Base-by-base conservation (phyloP, 1,140 invertebrate genomes). In the Tachypleus tridentatus region DNA sequence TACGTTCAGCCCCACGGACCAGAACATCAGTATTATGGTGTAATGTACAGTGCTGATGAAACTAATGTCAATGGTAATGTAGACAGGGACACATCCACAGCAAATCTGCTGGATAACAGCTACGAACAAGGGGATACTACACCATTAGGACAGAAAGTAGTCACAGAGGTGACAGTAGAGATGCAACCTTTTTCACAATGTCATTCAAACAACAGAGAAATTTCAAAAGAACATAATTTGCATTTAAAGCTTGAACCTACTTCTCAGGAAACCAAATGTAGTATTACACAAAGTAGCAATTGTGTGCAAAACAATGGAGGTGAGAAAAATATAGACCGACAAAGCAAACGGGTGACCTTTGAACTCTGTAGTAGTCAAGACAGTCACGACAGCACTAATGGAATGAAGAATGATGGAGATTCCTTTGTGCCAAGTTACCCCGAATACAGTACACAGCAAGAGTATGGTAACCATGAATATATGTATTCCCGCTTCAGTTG, bases 81-180 rank as follows among this genome's bases (percentile, higher is more conserved):
- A 57, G 47, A 3, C 9, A 57, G 59, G 4, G 59, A 50, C 49
- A 60, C 4, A 11, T 60, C 59, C 11, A 50, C 59, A 60, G 11
- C 49, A 6, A 49, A 52, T 60, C 49, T 60, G 49, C 47, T 60
- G 49, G 47, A 10, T 5, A 60, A 60, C 59, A 29, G 59, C 47
- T 11, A 60, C 49, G n/a, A n/a, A 5, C 59, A 60, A 60, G 59
- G n/a, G n/a, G 51, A 29, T 60, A 52, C 10, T 60, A 59, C 52
- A 56, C 63, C 63, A 51, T 4, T 64, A n/a, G 50, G 64, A 29
- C 62, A 68, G 49, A 62, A 68, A 61, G 64, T 68, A 4, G 61
- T 68, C n/a, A 65, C 67, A n/a, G 61, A 68, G 63, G 67, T 63
- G 29, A 68, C 67, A 10, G 64, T 68, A 49, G 67, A 68, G 61